Evolutionary conservation across 2,888 invertebrate species (phyloP), one percentile per base, ranked within the genome.

Genomic region (Pammene aurita): DNA sequence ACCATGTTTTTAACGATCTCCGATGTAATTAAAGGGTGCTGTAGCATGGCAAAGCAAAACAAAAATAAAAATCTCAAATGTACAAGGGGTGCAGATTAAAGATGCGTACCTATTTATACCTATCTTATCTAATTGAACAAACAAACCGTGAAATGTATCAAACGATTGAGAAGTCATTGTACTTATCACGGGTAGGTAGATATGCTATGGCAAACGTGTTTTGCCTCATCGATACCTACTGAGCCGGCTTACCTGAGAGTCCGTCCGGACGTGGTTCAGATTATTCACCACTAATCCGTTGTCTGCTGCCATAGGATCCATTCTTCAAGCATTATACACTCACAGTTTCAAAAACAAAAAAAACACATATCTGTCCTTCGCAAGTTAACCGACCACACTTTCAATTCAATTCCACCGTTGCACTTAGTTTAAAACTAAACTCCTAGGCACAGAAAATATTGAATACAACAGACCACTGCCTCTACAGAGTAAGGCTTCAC

Each of bases 261-360:
- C 92, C 81, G 82, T 91, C 82, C 92, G 90, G 86, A 86, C 89
- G 79, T 92, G 92, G 84, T 90, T 90, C 85, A 92, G 84, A 88
- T 92, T 93, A 82, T 92, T 92, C 84, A 89, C 90, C 83, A 90
- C 85, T 80, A 90, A 84, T 80, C 90, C 92, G 86, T 86, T 90
- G 82, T 93, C 92, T 80, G 89, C 77, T 77, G 87, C 84, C 86
- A 89, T 88, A 78, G 88, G 86, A 88, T 92, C 92, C 92, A 92
- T 92, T 81, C 78, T 79, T 80, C 76, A 81, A 77, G 80, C 90
- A 89, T 90, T 79, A 86, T 90, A 86, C 86, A 82, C 75, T 77
- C 74, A 77, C 85, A 82, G 80, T 79, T 74, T 72, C 76, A 74
- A 74, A 77, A 77, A 77, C 71, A 75, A 69, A 78, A 80, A 75